A percentile compares a stretch with the other conserved stretches of the same genome.
Evolutionary conservation across 2,888 invertebrate genomes (phyloP).

Genomic region (Lypha dubia): DNA sequence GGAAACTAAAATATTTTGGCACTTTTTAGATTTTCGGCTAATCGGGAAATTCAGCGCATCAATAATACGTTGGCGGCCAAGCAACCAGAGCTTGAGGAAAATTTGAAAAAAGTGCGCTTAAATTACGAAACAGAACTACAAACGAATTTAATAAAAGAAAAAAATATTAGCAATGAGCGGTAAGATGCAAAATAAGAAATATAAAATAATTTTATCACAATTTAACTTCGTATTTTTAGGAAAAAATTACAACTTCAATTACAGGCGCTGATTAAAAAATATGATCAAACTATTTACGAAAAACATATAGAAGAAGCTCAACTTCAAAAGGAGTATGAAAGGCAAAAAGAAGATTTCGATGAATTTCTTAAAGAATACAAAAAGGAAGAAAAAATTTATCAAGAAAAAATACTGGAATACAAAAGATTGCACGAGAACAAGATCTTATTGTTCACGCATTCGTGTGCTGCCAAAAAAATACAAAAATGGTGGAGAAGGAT

Average conservation of each 20-base stretch:
- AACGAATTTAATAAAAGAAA: constrained; percentile 75
- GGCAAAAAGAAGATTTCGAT: constrained; percentile 42
- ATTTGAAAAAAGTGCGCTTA: constrained; percentile 72
- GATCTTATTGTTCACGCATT: constrained; percentile 21
- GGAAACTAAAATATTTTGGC: not conserved
- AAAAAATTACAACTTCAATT: constrained; percentile 61
- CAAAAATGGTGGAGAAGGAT: constrained; percentile 58
- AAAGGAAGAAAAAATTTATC: constrained; percentile 40
- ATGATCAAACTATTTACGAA: constrained; percentile 50
- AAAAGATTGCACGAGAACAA: constrained; percentile 24
- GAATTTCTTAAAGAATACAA: constrained; percentile 40
- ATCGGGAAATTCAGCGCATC: constrained; percentile 73
- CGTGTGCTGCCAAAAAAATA: constrained; percentile 49
- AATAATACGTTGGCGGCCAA: constrained; percentile 73
- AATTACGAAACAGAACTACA: constrained; percentile 73
- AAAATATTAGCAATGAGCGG: constrained; percentile 78
- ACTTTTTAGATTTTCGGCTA: constrained; percentile 74
- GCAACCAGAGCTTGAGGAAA: constrained; percentile 75
- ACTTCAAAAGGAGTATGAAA: constrained; percentile 37
- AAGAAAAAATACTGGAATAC: constrained; percentile 20
- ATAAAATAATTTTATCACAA: too few species aligned
- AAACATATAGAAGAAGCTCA: constrained; percentile 45
- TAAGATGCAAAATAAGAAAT: constrained; percentile 71
- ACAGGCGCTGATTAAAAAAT: constrained; percentile 35
- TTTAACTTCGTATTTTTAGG: not conserved